Evolutionary conservation across 2,113 vertebrate genomes (phyloP).

Genomic region (Chelonoidis abingdonii): DNA sequence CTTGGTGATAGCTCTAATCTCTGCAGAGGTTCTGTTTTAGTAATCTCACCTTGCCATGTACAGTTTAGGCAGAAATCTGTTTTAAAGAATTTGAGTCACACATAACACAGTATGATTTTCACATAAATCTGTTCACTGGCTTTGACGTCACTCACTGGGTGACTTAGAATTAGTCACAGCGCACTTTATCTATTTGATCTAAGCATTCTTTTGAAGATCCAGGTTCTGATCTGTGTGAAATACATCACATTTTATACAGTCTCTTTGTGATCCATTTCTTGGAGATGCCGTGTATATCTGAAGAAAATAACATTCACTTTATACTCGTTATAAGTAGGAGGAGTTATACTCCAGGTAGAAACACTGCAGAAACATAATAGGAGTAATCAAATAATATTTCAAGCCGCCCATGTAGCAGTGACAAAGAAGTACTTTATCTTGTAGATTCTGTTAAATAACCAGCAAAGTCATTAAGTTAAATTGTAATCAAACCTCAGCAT

Average conservation of each 20-base stretch:
- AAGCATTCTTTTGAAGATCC: neutral
- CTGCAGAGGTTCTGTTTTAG: neutral
- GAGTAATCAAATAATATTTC: neutral
- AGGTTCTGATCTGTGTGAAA: slow-evolving; percentile 5
- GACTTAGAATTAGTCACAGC: neutral
- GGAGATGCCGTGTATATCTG: neutral
- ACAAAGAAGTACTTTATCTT: neutral
- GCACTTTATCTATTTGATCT: slow-evolving; percentile 25
- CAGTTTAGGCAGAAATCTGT: neutral
- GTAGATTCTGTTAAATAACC: accelerated
- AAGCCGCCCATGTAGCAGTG: neutral
- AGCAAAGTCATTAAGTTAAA: neutral
- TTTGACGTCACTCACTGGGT: slow-evolving; percentile 12
- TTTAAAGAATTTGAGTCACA: neutral
- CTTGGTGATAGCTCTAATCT: neutral
- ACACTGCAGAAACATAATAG: neutral
- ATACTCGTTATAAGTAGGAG: accelerated
- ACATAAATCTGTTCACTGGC: neutral
- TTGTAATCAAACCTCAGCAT: neutral
- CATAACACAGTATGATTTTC: neutral
- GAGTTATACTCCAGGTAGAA: neutral
- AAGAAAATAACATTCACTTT: neutral
- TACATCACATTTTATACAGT: neutral
- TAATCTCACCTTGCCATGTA: neutral
- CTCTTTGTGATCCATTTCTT: neutral